These are phyloP conservation scores for Polyodon spathula DNA, from an alignment of 2,113 vertebrate species.

Conservation along the genomic window DNA sequence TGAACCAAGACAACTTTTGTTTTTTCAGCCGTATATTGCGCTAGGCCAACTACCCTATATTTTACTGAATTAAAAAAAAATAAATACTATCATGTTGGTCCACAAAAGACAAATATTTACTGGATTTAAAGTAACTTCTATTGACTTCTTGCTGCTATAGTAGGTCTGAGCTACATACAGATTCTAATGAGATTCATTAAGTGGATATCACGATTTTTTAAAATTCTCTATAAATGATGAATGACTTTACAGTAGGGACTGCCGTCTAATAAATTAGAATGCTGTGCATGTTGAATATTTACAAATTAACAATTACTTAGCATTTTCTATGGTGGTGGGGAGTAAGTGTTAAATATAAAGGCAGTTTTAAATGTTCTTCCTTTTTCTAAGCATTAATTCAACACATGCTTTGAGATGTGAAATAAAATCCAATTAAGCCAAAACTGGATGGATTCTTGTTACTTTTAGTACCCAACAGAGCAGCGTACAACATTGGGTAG, in stretches of 20 bases:
- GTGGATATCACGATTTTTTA: background rate
- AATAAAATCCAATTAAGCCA: conserved; percentile 8
- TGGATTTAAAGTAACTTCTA: background rate
- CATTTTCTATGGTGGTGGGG: background rate
- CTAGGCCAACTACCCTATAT: background rate
- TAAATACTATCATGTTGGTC: background rate
- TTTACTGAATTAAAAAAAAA: background rate
- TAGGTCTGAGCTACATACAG: background rate
- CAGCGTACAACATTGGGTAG: background rate
- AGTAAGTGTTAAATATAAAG: background rate
- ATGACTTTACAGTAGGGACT: background rate
- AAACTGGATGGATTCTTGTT: conserved; percentile 2
- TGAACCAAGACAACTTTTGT: too few relatives aligned
- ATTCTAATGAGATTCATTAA: background rate
- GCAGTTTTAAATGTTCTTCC: background rate
- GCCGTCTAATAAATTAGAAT: background rate
- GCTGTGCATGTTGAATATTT: background rate
- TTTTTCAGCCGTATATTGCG: too few relatives aligned
- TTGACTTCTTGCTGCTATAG: background rate
- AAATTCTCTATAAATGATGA: background rate
- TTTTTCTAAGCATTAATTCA: conserved; percentile 5
- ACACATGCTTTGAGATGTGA: background rate
- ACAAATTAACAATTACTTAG: background rate
- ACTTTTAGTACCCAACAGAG: conserved; percentile 2
- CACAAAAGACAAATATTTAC: background rate